Evolutionary conservation across 2,888 invertebrate species (phyloP), one percentile per base, ranked within the genome.

Genomic region (Trichopoda pennipes): DNA sequence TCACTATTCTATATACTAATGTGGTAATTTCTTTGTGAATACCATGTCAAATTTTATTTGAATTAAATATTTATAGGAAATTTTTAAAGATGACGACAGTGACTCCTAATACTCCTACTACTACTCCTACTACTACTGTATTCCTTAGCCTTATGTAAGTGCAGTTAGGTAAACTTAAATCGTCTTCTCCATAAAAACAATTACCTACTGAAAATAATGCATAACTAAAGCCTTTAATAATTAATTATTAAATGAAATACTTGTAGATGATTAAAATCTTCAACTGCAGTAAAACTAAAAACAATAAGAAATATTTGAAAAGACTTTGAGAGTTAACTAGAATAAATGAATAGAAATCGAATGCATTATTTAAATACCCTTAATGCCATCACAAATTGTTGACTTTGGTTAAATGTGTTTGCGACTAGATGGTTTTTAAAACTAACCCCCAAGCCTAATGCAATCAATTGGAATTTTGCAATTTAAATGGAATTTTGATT

Each of bases 201-300:
- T 42, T 7, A 61, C 16, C 32, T 16, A 55, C 8, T 14, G 6
- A 49, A n/a, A n/a, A 16, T 63, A 42, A 12, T 9, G 35, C 51
- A 69, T 73, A 58, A 32, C 53, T 77, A 69, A 58, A 77, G 81
- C 73, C 61, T 38, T 49, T 44, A 44, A 49, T 53, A 56, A 70
- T 74, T 55, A 70, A 78, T 78, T 75, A 82, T 70, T 78, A 66
- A 69, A 56, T 32, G 19, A 72, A 64, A 72, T 44, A 9, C 21
- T n/a, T n/a, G n/a, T n/a, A n/a, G n/a, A 55, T 66, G 72, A 73
- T 66, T 47, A 66, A 55, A 28, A 66, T 28, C 28, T 28, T 66
- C 19, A 58, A 78, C 56, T 9, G 19, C 21, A 53, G 47, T 28
- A 16, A 60, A n/a, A 66, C 28, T n/a, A n/a, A 58, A 42, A 74